A percentile compares a stretch with the other conserved stretches of the same genome.
Evolutionary conservation across 2,888 invertebrate species (phyloP).

Genomic region (Aleiodes testaceus): DNA sequence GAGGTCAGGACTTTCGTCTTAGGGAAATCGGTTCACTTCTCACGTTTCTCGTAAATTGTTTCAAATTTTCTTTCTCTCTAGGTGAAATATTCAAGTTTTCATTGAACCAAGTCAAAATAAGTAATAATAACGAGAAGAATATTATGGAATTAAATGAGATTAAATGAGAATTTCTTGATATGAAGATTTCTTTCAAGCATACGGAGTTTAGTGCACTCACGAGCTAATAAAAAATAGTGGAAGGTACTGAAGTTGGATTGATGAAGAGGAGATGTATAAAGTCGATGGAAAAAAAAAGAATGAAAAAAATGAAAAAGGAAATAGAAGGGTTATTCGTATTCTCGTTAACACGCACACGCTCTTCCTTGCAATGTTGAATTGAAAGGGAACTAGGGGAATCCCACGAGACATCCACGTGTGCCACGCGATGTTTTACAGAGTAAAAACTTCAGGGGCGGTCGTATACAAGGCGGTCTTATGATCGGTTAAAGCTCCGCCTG

Average conservation of each 20-base stretch:
- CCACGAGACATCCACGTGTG: constrained; percentile 24
- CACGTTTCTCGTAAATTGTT: too few species aligned
- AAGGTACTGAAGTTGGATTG: background rate
- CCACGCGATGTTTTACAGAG: constrained; percentile 37
- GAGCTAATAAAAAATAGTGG: background rate
- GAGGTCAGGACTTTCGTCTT: background rate
- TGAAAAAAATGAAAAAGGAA: too few species aligned
- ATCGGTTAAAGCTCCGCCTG: constrained; percentile 68
- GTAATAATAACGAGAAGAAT: too few species aligned
- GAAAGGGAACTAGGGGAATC: constrained; percentile 28
- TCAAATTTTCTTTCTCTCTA: too few species aligned
- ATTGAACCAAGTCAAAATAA: too few species aligned
- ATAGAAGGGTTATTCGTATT: constrained; percentile 28
- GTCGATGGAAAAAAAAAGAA: background rate
- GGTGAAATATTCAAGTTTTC: too few species aligned
- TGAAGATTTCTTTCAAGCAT: background rate
- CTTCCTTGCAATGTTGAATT: constrained; percentile 59
- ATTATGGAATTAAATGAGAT: too few species aligned
- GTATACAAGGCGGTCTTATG: constrained; percentile 66
- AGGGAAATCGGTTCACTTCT: background rate
- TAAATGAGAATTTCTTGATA: background rate
- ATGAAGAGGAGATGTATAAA: background rate
- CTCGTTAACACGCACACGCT: constrained; percentile 25
- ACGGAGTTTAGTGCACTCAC: background rate
- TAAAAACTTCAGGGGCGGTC: constrained; percentile 40